Conservation (phyloP, 2,113 vertebrate genomes). For the Malaclemys terrapin region DNA sequence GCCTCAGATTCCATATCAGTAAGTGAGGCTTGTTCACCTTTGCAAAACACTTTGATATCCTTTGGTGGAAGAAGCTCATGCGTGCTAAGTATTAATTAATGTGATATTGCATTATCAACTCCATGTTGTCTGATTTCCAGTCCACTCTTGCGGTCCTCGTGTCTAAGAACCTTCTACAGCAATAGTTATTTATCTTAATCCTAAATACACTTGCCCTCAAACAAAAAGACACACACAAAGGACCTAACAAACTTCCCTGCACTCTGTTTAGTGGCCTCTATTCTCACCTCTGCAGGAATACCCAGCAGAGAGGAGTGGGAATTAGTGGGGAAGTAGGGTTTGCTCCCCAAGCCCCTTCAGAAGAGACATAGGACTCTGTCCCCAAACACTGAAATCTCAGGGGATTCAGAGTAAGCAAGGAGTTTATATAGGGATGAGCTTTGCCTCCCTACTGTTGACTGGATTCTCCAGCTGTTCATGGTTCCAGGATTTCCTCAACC, state of each 20-base stretch:
- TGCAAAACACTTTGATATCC: neutral
- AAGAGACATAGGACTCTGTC: neutral
- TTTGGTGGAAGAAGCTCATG: neutral
- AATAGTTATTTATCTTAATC: neutral
- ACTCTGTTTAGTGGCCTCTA: neutral
- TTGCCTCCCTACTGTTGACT: neutral
- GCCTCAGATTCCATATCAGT: neutral
- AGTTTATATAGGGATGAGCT: neutral
- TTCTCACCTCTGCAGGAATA: neutral
- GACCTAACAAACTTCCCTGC: neutral
- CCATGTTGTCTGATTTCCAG: neutral
- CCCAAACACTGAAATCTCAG: neutral
- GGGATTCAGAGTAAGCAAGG: neutral
- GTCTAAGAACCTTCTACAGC: neutral
- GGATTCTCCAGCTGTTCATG: neutral
- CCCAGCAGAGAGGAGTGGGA: neutral
- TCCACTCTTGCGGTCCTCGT: neutral
- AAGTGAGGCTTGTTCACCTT: neutral
- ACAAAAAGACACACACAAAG: neutral
- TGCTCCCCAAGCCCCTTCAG: neutral
- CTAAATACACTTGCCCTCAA: neutral
- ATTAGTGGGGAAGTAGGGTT: neutral
- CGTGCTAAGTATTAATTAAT: neutral
- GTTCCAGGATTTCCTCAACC: neutral
- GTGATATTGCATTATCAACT: neutral